phyloP scores from a whole-genome alignment of 2,797 vertebrate species.

The Limosa lapponica region DNA sequence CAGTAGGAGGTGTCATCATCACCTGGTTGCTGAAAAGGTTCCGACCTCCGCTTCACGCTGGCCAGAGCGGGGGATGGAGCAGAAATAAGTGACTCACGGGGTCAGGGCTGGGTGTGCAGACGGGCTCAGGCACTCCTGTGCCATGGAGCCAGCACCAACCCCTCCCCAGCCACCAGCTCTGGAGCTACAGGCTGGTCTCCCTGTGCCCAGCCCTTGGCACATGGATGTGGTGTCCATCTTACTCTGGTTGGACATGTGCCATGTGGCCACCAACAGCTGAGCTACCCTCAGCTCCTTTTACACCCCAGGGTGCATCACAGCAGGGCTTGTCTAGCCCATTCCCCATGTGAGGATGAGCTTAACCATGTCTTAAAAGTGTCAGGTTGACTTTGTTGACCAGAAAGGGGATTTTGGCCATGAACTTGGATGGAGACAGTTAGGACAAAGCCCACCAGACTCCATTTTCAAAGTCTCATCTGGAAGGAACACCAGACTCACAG shows the following conservation, averaged over 20 bases:
- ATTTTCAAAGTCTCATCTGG: not conserved
- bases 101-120: not conserved
- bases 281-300: not conserved
- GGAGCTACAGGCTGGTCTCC: not conserved
- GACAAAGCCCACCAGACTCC: not conserved
- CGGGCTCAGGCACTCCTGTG: not conserved
- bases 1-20: not conserved
- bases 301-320: not conserved
- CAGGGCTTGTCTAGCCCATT: not conserved
- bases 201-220: not conserved
- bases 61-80: not conserved
- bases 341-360: rapidly evolving
- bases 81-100: not conserved
- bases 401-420: not conserved
- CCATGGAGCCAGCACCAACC: not conserved
- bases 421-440: not conserved
- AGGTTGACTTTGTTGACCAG: not conserved
- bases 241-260: not conserved
- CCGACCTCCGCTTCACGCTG: rapidly evolving
- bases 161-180: rapidly evolving
- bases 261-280: not conserved
- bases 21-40: too few relatives aligned
- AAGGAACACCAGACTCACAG: not conserved
- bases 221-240: not conserved
- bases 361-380: not conserved